Base-by-base conservation (phyloP, 1,140 invertebrate genomes). In the Steinernema khuongi region DNA sequence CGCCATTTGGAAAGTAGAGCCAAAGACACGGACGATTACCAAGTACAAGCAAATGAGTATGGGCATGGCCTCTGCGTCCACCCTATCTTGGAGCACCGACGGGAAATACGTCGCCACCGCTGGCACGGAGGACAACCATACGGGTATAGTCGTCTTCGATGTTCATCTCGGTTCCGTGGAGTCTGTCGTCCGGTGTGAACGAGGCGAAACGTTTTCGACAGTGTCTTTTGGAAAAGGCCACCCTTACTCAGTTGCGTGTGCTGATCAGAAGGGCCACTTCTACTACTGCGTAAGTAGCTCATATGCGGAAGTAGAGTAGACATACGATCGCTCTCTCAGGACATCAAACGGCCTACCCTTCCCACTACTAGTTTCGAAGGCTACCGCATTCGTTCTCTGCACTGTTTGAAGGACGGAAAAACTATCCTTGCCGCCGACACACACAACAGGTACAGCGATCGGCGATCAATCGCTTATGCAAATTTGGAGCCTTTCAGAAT, bases 11-110 rank as follows among this genome's bases (percentile, higher is more conserved):
- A 22, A 60, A 22, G 50, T 60, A 22, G 7, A 60, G 14, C 50
- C 50, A 7, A n/a, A 41, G n/a, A 41, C 36, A 22, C 19, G 14
- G 50, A 60, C 19, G 14, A 11, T 11, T 22, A 60, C 4, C 4
- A 26, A n/a, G 11, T 14, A 7, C 50, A 60, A 60, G 50, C 22
- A 11, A 26, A 60, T 60, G 50, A 60, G 50, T 31, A 50, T 29
- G 68, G 18, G 22, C 28, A 44, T 72, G 32, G 68, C 33, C 26
- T 31, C 18, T 43, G 68, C 19, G n/a, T 29, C 73, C 26, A 22
- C 31, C n/a, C 19, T 31, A 29, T 74, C 41, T 11, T 72, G 31
- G 73, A 70, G 73, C 36, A 2, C 73, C 33, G 32, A 31, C 1
- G 28, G 72, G 4, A 60, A 60, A 22, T 60, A 17, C 19, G 7